Base-by-base conservation (phyloP, 1,140 invertebrate species). In the Hestina assimilis region DNA sequence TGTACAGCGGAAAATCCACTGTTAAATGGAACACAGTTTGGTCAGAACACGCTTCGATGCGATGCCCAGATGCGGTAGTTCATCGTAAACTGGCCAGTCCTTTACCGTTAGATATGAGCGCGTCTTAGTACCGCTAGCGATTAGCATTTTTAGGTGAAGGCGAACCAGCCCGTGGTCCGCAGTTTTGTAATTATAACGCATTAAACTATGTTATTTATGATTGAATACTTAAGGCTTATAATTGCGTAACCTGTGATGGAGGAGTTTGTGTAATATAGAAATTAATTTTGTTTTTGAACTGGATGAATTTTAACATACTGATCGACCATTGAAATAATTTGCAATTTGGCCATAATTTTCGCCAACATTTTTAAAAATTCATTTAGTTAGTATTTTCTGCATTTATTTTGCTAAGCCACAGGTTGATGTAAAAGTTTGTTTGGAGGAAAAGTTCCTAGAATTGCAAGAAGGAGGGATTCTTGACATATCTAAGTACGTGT, bases 91-190 rank as follows among this genome's bases (percentile, higher is more conserved):
- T 57, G 66, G 56, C 23, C 58, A 28, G 52, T 75, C 73, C 71
- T 72, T 72, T 72, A 75, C 76, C 56, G 76, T 79, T 79, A 79
- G 66, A 69, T 57, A 42, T 50, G 54, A 21, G 43, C 43, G 55
- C 41, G 64, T 54, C 53, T 64, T 57, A 53, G 63, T 69, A 73
- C 69, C 66, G 69, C 71, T 74, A 71, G 31, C 57, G 64, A 76
- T 79, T 78, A 69, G 67, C 75, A 73, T 78, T 80, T 75, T 77
- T 77, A 72, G 77, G 77, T 80, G 77, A 80, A 80, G 77, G 77
- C 64, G 62, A 80, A 64, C 67, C 46, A 54, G 58, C 61, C 23
- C 17, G 47, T 21, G 55, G 31, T 24, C 42, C 42, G 42, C 28
- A 19, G 50, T 59, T 59, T 55, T 60, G 63, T 71, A 62, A 68